Conservation (phyloP, 2,888 invertebrate genomes). For the Acleris emargana region DNA sequence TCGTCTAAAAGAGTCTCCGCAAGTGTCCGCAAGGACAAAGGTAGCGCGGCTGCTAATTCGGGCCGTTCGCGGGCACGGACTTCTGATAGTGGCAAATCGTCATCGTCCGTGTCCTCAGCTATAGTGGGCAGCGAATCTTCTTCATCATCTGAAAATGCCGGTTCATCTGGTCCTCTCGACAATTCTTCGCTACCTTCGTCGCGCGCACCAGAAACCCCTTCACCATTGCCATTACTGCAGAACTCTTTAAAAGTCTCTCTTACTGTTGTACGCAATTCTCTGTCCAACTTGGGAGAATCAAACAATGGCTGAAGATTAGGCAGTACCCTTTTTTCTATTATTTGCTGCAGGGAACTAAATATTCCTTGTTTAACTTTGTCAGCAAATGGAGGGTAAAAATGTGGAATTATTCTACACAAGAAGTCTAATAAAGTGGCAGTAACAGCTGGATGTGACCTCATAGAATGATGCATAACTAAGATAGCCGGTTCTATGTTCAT, state of each 20-base stretch:
- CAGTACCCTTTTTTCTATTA: conserved; percentile 95
- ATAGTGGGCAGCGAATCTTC: conserved; percentile 84
- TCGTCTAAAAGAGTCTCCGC: conserved; percentile 78
- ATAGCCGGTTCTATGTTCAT: conserved; percentile 98
- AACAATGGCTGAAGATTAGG: conserved; percentile 93
- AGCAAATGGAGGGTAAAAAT: conserved; percentile 91
- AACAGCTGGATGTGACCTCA: conserved; percentile 95
- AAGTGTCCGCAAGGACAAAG: conserved; percentile 68
- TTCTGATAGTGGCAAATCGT: conserved; percentile 91
- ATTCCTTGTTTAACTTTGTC: conserved; percentile 92
- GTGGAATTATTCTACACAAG: conserved; percentile 94
- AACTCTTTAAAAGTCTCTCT: conserved; percentile 97
- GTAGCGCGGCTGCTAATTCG: conserved; percentile 77
- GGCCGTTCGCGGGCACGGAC: conserved; percentile 87
- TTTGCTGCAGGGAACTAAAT: conserved; percentile 92
- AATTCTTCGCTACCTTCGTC: conserved; percentile 75
- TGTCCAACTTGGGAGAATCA: conserved; percentile 93
- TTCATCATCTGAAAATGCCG: conserved; percentile 94
- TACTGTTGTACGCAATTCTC: conserved; percentile 92
- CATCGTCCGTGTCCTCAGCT: conserved; percentile 87
- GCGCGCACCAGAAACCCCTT: conserved; percentile 75
- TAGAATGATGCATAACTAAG: conserved; percentile 96
- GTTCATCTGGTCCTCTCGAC: conserved; percentile 85
- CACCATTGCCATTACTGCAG: conserved; percentile 84
- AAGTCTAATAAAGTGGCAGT: conserved; percentile 96